Evolutionary conservation across 2,888 invertebrate species (phyloP).

Genomic region (Hyppa rectilinea): DNA sequence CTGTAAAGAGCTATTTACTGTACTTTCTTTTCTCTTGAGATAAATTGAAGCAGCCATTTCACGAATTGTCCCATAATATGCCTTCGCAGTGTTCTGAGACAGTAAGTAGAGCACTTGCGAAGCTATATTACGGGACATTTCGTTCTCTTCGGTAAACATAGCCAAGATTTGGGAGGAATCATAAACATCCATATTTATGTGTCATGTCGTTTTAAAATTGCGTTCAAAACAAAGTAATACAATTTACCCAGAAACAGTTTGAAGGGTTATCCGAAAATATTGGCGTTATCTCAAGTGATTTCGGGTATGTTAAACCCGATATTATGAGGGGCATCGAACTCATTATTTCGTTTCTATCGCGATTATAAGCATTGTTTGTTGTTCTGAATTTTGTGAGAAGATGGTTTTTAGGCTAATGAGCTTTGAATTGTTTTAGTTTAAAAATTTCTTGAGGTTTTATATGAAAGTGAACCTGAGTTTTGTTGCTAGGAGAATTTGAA

Average conservation of each 20-base stretch:
- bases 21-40: not conserved
- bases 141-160: constrained; percentile 6
- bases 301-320: constrained; percentile 47
- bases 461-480: not conserved
- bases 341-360: constrained; percentile 51
- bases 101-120: too few relatives aligned
- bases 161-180: not conserved
- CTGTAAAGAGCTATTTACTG: not conserved
- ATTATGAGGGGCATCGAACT: constrained; percentile 55
- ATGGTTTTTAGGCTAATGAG: constrained; percentile 28
- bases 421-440: constrained; percentile 9
- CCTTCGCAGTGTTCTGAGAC: not conserved
- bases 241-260: constrained; percentile 15
- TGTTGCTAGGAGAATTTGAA: not conserved
- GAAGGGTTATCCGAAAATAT: constrained; percentile 48
- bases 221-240: constrained; percentile 22
- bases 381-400: constrained; percentile 44
- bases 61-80: not conserved
- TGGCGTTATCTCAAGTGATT: constrained; percentile 55
- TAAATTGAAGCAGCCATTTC: not conserved
- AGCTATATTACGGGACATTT: too few relatives aligned
- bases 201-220: constrained; percentile 3
- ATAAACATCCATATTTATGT: not conserved
- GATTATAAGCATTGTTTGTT: constrained; percentile 42
- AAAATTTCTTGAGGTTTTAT: not conserved